phyloP scores from a whole-genome alignment of 1,140 invertebrate genomes.

The Anastrepha ludens region DNA sequence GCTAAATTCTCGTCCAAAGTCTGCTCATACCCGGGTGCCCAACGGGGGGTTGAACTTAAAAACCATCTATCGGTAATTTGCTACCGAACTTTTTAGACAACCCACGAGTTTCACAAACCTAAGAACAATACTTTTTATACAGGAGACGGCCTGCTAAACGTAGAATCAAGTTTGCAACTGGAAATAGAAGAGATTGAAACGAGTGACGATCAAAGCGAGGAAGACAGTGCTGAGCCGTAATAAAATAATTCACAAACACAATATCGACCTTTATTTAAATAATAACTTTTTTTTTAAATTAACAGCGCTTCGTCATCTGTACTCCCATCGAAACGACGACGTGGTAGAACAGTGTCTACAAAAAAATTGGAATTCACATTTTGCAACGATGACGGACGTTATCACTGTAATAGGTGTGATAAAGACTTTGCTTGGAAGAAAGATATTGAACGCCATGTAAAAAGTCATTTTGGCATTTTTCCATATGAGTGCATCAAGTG shows the following conservation, averaged over 20 bases:
- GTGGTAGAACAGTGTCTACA: background rate
- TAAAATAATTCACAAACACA: too few species aligned
- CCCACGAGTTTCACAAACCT: too few species aligned
- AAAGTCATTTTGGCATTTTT: constrained; percentile 30
- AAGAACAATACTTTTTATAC: background rate
- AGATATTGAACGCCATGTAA: constrained; percentile 48
- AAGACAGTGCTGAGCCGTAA: background rate
- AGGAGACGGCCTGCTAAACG: background rate
- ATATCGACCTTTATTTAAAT: too few species aligned
- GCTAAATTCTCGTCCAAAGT: too few species aligned
- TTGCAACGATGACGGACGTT: constrained; percentile 8
- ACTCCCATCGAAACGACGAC: background rate
- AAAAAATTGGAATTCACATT: constrained; percentile 29
- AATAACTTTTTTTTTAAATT: too few species aligned
- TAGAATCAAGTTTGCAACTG: background rate
- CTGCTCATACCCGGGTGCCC: too few species aligned
- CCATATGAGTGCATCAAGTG: constrained; percentile 16
- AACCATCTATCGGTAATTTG: too few species aligned
- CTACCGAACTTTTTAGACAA: too few species aligned
- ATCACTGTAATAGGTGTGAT: constrained; percentile 39
- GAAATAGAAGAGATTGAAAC: background rate
- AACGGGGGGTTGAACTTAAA: too few species aligned
- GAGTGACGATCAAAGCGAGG: constrained; percentile 14
- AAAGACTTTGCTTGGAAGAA: constrained; percentile 52
- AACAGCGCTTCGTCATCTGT: background rate